Evolutionary conservation across 2,888 invertebrate species (phyloP).

Genomic region (Limnephilus auricula): DNA sequence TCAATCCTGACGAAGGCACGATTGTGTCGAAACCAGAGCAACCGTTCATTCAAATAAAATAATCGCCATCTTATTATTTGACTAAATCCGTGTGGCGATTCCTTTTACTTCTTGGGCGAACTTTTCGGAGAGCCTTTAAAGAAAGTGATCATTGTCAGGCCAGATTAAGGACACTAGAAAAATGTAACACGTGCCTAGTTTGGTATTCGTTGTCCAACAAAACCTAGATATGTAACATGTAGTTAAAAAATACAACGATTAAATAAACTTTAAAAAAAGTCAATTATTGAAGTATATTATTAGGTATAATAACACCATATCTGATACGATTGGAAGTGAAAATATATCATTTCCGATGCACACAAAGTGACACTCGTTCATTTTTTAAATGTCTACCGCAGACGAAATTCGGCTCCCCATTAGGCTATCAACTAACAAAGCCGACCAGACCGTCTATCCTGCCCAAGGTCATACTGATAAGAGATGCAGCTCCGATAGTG

Average conservation of each 20-base stretch:
- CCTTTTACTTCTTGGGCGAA: not conserved
- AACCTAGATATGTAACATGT: too few relatives aligned
- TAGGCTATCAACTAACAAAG: not conserved
- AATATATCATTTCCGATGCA: not conserved
- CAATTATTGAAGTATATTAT: not conserved
- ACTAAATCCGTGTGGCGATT: not conserved
- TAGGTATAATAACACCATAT: too few relatives aligned
- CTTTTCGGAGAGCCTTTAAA: not conserved
- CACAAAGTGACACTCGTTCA: not conserved
- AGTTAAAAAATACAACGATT: too few relatives aligned
- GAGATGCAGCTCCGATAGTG: slow-evolving; percentile 13
- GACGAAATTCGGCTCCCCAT: not conserved
- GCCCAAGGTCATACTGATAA: slow-evolving; percentile 6
- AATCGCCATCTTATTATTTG: not conserved
- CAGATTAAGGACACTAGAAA: not conserved
- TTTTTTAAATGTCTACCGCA: not conserved
- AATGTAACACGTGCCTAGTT: too few relatives aligned
- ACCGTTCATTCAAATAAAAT: not conserved
- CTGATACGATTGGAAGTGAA: not conserved
- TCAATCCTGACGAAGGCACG: too few relatives aligned
- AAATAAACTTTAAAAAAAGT: too few relatives aligned
- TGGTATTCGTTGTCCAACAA: too few relatives aligned
- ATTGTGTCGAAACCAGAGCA: not conserved
- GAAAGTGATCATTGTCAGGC: not conserved
- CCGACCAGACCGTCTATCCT: not conserved